phyloP scores from a whole-genome alignment of 2,888 invertebrate genomes.

The Leptopilina drosophilae region DNA sequence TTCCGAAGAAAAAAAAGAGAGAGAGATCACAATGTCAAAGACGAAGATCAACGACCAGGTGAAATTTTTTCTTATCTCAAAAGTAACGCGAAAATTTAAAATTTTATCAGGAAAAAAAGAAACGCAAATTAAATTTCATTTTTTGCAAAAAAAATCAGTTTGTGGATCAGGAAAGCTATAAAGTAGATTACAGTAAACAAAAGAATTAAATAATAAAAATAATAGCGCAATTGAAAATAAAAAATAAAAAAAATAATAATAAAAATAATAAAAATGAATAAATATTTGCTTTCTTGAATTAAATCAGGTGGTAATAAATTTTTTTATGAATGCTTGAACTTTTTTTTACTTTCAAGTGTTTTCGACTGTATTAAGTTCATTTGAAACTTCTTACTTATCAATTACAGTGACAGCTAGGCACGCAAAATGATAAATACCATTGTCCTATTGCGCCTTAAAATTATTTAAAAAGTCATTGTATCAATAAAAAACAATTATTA shows the following conservation, averaged over 20 bases:
- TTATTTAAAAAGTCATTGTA: background rate
- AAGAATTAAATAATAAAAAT: no score
- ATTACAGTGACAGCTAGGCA: conserved; percentile 8
- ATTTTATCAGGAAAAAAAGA: no score
- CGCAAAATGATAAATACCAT: conserved; percentile 18
- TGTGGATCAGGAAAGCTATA: no score
- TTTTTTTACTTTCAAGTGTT: background rate
- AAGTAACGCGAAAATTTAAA: no score
- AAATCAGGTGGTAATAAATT: no score
- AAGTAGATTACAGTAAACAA: no score
- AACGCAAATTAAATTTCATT: no score
- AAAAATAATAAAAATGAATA: no score
- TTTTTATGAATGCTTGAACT: background rate
- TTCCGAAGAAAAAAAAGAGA: conserved; percentile 23
- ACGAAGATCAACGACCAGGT: conserved; percentile 59
- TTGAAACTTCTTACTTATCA: conserved; percentile 15
- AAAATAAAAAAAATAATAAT: no score
- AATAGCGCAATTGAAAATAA: no score
- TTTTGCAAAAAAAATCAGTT: no score
- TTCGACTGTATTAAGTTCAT: background rate
- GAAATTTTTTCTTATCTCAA: conserved; percentile 45
- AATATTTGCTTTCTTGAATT: background rate
- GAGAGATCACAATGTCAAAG: conserved; percentile 54
- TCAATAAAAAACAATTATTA: background rate
- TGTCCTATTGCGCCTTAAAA: conserved; percentile 44